These are phyloP conservation scores for Drosophila austrosaltans DNA, from an alignment of 2,888 invertebrate genomes.

Conservation along the genomic window DNA sequence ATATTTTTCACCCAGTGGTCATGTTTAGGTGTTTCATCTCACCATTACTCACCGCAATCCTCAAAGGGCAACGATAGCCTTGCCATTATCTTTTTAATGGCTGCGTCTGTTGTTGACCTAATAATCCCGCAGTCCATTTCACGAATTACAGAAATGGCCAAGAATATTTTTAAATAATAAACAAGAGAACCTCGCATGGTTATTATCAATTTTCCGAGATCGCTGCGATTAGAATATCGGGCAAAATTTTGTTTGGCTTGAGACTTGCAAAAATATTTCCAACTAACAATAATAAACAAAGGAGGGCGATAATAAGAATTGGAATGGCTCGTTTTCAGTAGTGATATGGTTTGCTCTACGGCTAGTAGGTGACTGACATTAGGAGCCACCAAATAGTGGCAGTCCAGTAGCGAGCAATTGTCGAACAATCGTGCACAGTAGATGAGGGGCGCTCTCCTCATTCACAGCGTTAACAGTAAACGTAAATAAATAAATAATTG, in stretches of 20 bases:
- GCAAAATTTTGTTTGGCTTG: slow-evolving; percentile 29
- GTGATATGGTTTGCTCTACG: slow-evolving; percentile 55
- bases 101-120: slow-evolving; percentile 34
- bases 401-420: slow-evolving; percentile 27
- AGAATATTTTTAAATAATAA: slow-evolving; percentile 65
- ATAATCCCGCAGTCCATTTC: slow-evolving; percentile 29
- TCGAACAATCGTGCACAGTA: neutral
- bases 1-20: neutral
- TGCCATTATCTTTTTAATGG: slow-evolving; percentile 50
- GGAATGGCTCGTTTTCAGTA: slow-evolving; percentile 14
- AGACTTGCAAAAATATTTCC: slow-evolving; percentile 23
- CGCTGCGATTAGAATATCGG: slow-evolving; percentile 54
- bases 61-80: slow-evolving; percentile 72
- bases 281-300: slow-evolving; percentile 50
- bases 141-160: slow-evolving; percentile 41
- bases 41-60: slow-evolving; percentile 76
- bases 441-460: slow-evolving; percentile 19
- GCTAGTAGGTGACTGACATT: slow-evolving; percentile 55
- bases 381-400: slow-evolving; percentile 21
- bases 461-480: slow-evolving; percentile 28
- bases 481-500: slow-evolving; percentile 59
- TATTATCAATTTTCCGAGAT: slow-evolving; percentile 49
- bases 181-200: slow-evolving; percentile 60
- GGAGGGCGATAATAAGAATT: slow-evolving; percentile 47
- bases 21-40: neutral